Conservation (phyloP, 2,888 invertebrate species). For the Drosophila histrio region DNA sequence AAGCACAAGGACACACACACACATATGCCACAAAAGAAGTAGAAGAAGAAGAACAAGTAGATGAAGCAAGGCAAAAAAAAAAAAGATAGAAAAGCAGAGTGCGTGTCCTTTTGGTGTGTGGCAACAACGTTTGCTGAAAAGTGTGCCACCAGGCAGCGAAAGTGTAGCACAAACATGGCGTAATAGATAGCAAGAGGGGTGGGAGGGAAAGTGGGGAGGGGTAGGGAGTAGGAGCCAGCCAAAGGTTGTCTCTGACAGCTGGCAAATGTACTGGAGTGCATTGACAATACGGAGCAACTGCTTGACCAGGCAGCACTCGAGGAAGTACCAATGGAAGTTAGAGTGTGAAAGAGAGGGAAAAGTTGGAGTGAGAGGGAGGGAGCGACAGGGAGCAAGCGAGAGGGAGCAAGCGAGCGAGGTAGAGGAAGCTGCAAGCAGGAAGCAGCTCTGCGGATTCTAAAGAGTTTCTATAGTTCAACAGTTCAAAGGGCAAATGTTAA, state of each 20-base stretch:
- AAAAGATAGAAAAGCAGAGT: neutral
- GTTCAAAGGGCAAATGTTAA: constrained; percentile 64
- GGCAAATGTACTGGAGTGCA: constrained; percentile 74
- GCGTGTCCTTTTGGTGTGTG: constrained; percentile 12
- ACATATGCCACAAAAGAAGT: constrained; percentile 7
- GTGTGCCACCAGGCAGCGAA: constrained; percentile 59
- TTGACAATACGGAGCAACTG: constrained; percentile 68
- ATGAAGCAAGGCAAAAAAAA: constrained; percentile 28
- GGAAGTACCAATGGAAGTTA: neutral
- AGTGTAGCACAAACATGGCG: constrained; percentile 73
- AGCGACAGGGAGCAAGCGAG: neutral
- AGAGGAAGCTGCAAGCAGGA: constrained; percentile 22
- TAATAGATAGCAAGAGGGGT: constrained; percentile 58
- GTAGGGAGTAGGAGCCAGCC: neutral
- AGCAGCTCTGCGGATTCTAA: constrained; percentile 40
- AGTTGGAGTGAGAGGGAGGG: neutral
- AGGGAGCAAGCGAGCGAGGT: neutral
- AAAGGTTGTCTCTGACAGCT: constrained; percentile 60
- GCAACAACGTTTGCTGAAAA: constrained; percentile 30
- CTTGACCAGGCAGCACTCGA: constrained; percentile 57
- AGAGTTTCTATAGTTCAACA: constrained; percentile 25
- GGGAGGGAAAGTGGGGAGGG: neutral
- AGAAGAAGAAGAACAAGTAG: constrained; percentile 21
- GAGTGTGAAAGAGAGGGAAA: neutral
- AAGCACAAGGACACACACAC: constrained; percentile 63